A percentile compares a stretch with the other conserved stretches of the same genome.
Conservation (phyloP, 2,797 vertebrate species). For the Leuciscus waleckii region DNA sequence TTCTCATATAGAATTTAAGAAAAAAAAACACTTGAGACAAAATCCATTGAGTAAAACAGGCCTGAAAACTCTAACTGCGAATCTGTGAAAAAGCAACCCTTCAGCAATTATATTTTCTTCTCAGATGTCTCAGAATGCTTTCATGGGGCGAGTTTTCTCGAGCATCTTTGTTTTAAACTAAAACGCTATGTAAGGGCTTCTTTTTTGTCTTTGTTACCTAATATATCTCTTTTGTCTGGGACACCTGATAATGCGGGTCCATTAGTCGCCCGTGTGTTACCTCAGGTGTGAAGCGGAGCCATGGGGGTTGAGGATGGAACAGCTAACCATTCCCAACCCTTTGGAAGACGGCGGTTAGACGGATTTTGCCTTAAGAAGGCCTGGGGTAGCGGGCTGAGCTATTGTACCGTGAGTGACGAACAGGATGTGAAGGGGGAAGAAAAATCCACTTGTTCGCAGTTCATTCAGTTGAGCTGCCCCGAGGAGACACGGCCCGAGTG, state of each 20-base stretch:
- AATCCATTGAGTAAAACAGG: background rate
- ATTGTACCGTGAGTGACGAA: slow-evolving; percentile 61
- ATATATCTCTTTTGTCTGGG: slow-evolving; percentile 61
- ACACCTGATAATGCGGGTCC: slow-evolving; percentile 70
- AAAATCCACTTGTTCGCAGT: slow-evolving; percentile 50
- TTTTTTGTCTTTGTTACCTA: slow-evolving; percentile 73
- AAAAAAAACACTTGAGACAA: background rate
- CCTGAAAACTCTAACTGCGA: background rate
- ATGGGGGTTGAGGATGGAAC: slow-evolving; percentile 19
- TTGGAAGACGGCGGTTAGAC: slow-evolving; percentile 57
- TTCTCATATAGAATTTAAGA: background rate
- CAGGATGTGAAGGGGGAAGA: slow-evolving; percentile 41
- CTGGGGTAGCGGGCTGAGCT: slow-evolving; percentile 41
- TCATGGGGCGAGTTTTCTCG: background rate
- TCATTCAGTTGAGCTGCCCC: slow-evolving; percentile 59
- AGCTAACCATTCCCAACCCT: background rate
- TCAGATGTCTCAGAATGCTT: background rate
- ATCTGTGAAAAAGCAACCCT: background rate
- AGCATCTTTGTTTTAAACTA: slow-evolving; percentile 32
- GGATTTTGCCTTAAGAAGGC: slow-evolving; percentile 57
- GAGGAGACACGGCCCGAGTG: slow-evolving; percentile 63
- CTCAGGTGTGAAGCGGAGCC: slow-evolving; percentile 69
- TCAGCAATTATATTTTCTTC: background rate
- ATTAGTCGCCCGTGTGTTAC: slow-evolving; percentile 78
- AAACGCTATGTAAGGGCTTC: slow-evolving; percentile 63